phyloP scores from a whole-genome alignment of 2,797 vertebrate species.

The Toxotes lorentzi region DNA sequence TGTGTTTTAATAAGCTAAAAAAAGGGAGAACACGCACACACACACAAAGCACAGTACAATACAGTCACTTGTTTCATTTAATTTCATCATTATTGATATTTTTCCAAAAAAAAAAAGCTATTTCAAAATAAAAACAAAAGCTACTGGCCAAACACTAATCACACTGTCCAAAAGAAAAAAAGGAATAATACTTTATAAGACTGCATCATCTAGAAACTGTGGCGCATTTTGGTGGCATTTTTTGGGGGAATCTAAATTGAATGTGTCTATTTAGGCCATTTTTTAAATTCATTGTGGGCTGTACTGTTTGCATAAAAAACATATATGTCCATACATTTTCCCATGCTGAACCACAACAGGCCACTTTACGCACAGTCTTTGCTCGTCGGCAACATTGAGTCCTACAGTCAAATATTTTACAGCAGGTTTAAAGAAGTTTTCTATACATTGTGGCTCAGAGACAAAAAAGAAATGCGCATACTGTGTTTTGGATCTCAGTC shows the following conservation, averaged over 20 bases:
- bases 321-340: neutral
- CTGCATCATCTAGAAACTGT: neutral
- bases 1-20: neutral
- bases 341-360: neutral
- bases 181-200: slow-evolving; percentile 33
- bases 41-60: slow-evolving; percentile 1
- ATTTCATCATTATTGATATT: slow-evolving; percentile 21
- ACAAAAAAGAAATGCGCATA: neutral
- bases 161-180: neutral
- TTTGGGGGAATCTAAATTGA: neutral
- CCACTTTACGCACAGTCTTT: slow-evolving; percentile 22
- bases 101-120: neutral
- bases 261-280: neutral
- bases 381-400: slow-evolving; percentile 10
- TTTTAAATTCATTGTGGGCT: neutral
- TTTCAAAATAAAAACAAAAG: slow-evolving; percentile 22
- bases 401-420: slow-evolving; percentile 23
- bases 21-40: neutral
- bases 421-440: slow-evolving; percentile 12
- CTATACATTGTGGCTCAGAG: slow-evolving; percentile 43
- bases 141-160: slow-evolving; percentile 15
- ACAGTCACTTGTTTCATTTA: slow-evolving; percentile 33
- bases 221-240: neutral
- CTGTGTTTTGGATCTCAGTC: slow-evolving; percentile 1
- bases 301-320: neutral